Base-by-base conservation (phyloP, 2,797 vertebrate species). In the Chaetophractus vellerosus region DNA sequence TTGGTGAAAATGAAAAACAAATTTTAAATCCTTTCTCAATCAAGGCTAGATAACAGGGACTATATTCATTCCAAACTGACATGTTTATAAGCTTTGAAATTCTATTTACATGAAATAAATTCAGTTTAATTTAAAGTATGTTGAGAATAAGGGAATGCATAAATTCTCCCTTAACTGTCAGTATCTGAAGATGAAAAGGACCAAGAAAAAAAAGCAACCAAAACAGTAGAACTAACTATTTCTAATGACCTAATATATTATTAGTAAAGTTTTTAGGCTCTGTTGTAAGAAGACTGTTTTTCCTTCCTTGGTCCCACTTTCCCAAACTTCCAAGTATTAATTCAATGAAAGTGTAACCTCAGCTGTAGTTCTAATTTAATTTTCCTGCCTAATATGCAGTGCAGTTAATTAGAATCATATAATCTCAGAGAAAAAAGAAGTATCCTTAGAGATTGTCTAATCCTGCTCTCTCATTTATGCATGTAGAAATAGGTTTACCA, bases 381-480 rank as follows among this genome's bases (percentile, higher is more conserved):
- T 85, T 94, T 55, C 31, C n/a, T 87, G 1, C 45, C 92, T n/a
- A 15, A 83, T 86, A 90, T 26, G 18, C 26, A 64, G 1, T 50
- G 1, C 8, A 78, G 63, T 88, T 96, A 85, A 96, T 93, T 90
- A 94, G 52, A 93, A 95, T 88, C 50, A 87, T 76, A 85, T 88
- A 80, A 92, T 96, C 50, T 69, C 68, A 28, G n/a, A 91, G 4
- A 11, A 52, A 72, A 9, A 59, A 78, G 69, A 89, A 74, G 31
- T 5, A 91, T 66, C 50, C 81, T 75, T 76, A 21, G 64, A 91
- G 83, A 83, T 38, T 71, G 5, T 31, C 57, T 92, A 90, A 78
- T 68, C 28, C 50, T 88, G 64, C 84, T 64, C 63, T 64, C 31
- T 88, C 71, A 83, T 55, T 88, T 74, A 86, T 55, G 19, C 21